Base-by-base conservation (phyloP, 1,140 invertebrate genomes). In the Bradynema listronoti region DNA sequence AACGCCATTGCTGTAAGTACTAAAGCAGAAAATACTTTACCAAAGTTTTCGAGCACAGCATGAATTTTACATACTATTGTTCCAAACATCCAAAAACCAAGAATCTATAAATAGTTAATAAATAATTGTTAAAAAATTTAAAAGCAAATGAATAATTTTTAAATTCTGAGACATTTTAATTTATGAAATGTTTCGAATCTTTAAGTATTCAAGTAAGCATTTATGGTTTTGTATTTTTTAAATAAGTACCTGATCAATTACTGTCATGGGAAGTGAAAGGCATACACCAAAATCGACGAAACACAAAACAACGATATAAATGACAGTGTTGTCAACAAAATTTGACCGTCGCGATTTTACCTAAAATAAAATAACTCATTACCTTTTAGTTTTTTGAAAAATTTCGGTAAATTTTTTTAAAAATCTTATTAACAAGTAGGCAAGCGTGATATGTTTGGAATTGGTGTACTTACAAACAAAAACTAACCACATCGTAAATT, bases 81-180 rank as follows among this genome's bases (percentile, higher is more conserved):
- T 16, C 73, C 73, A 50, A 76, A 76, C 75, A 76, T 75, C 73
- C 73, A 76, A 49, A 76, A 78, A 11, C 73, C 73, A 25, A 76
- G 75, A 54, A 76, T 76, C 69, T 72, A 33, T 6, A 63, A 73
- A 30, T 5, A 14, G 29, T 11, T 6, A 46, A 57, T 62, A 2
- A 24, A 14, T 29, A 16, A 41, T 42, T n/a, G n/a, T n/a, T n/a
- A n/a, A n/a, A 16, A 27, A 29, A 67, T 19, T 61, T 5, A 63
- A 58, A 57, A 61, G 53, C 19, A 14, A 22, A 50, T n/a, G n/a
- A n/a, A n/a, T n/a, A n/a, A n/a, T n/a, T n/a, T n/a, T n/a, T n/a
- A n/a, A n/a, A n/a, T n/a, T n/a, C n/a, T n/a, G n/a, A n/a, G n/a
- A n/a, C n/a, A n/a, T n/a, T n/a, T n/a, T n/a, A n/a, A n/a, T n/a